These are phyloP conservation scores for Orius laevigatus DNA, from an alignment of 1,140 invertebrate genomes.

Conservation along the genomic window DNA sequence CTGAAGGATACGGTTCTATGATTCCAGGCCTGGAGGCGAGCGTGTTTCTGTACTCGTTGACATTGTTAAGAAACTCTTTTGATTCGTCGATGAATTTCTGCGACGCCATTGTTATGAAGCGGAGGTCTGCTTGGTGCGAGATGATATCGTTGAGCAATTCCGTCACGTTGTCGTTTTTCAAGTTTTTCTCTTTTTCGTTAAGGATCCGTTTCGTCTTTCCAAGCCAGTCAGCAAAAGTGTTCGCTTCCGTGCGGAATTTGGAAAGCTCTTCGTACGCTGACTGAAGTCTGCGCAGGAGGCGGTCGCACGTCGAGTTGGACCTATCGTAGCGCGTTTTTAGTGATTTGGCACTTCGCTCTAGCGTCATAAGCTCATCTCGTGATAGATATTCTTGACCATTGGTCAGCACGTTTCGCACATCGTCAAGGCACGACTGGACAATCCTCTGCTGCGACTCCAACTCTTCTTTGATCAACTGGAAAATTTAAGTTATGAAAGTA, in stretches of 20 bases:
- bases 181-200: slow-evolving; percentile 69
- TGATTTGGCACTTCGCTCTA: slow-evolving; percentile 68
- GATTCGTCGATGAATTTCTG: slow-evolving; percentile 90
- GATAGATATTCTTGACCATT: slow-evolving; percentile 79
- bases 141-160: slow-evolving; percentile 89
- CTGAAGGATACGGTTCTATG: slow-evolving; percentile 8
- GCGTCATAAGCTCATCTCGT: slow-evolving; percentile 65
- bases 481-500: slow-evolving; percentile 19
- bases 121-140: slow-evolving; percentile 79
- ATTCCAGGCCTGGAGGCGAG: slow-evolving; percentile 2
- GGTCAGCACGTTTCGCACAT: slow-evolving; percentile 77
- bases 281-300: slow-evolving; percentile 54
- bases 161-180: slow-evolving; percentile 55
- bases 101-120: slow-evolving; percentile 86
- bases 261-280: slow-evolving; percentile 71
- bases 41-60: slow-evolving; percentile 12
- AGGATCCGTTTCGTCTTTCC: slow-evolving; percentile 57
- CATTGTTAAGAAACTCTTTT: slow-evolving; percentile 34
- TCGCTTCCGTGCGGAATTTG: slow-evolving; percentile 68
- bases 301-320: slow-evolving; percentile 58
- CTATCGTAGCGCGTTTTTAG: slow-evolving; percentile 72
- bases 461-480: slow-evolving; percentile 77
- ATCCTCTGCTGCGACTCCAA: slow-evolving; percentile 71
- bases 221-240: slow-evolving; percentile 72
- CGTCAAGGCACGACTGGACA: slow-evolving; percentile 73